Evolutionary conservation across 2,113 vertebrate genomes (phyloP), one percentile per base, ranked within the genome.

Genomic region (Carassius auratus): DNA sequence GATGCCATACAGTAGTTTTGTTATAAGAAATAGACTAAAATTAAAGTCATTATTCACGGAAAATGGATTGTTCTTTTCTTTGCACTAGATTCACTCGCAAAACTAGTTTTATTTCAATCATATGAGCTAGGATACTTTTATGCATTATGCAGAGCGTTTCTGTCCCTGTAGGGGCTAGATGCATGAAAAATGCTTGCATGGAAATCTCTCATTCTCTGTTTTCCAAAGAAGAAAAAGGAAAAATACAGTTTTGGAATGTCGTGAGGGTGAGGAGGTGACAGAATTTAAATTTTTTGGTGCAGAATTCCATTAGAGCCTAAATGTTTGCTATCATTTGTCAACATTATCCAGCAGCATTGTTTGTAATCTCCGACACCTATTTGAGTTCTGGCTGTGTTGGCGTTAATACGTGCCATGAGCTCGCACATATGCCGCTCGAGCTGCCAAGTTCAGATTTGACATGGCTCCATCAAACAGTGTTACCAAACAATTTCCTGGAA

Each of bases 361-460:
- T 80, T 64, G n/a, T 80, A 36, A 80, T 64, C 33, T 48, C 33
- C 79, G 36, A 83, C 45, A 57, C 45, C 73, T 52, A 83, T 85
- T 55, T 76, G 50, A 78, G 78, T 75, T 83, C 80, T 59, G 75
- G 74, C 68, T 75, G 74, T 57, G 36, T 57, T 50, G 50, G n/a
- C 81, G 59, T 87, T 68, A 57, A 87, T 89, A 38, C 64, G 42
- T 69, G 36, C 21, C 59, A 55, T 62, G 59, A 59, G 81, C 26
- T 76, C 19, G 61, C 68, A 76, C 85, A 85, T 79, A 89, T 89
- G 85, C 68, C 48, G 64, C 62, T 50, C 50, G 57, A 87, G 69
- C 80, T 89, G 88, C 84, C 88, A 85, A 80, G 57, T 89, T 83
- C 50, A 76, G 48, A 84, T 86, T 64, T 86, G 61, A 83, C 71